Percentiles rank a stretch among this genome's conserved stretches.
phyloP scores from a whole-genome alignment of 2,113 vertebrate genomes.

The Drymodes brunneopygia region DNA sequence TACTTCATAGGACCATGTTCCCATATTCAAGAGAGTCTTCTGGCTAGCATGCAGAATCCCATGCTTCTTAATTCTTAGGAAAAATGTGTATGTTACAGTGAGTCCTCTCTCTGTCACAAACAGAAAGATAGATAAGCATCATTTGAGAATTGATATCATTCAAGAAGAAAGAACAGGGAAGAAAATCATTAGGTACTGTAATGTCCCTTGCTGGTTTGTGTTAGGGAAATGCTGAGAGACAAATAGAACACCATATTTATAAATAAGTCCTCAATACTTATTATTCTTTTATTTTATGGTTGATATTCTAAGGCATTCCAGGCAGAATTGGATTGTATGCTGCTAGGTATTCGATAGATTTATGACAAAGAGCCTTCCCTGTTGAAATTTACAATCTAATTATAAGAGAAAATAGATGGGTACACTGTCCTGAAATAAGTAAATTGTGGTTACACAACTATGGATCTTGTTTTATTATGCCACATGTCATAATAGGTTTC shows the following conservation, averaged over 20 bases:
- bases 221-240: background rate
- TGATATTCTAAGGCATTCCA: background rate
- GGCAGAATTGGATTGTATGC: background rate
- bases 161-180: background rate
- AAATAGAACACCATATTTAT: background rate
- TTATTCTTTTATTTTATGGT: background rate
- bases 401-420: background rate
- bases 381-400: conserved; percentile 29
- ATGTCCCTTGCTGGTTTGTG: background rate
- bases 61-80: background rate
- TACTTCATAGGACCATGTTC: background rate
- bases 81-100: background rate
- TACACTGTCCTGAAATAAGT: background rate
- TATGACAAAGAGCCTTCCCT: background rate
- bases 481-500: background rate
- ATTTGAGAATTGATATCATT: background rate
- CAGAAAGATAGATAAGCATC: background rate
- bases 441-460: background rate
- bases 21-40: background rate
- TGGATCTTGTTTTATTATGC: conserved; percentile 15
- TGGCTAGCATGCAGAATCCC: background rate
- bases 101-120: background rate
- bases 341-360: background rate
- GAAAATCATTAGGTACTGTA: background rate
- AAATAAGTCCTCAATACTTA: background rate